These are phyloP conservation scores for Ceuthmochares aereus DNA, from an alignment of 2,113 vertebrate genomes.

Conservation along the genomic window DNA sequence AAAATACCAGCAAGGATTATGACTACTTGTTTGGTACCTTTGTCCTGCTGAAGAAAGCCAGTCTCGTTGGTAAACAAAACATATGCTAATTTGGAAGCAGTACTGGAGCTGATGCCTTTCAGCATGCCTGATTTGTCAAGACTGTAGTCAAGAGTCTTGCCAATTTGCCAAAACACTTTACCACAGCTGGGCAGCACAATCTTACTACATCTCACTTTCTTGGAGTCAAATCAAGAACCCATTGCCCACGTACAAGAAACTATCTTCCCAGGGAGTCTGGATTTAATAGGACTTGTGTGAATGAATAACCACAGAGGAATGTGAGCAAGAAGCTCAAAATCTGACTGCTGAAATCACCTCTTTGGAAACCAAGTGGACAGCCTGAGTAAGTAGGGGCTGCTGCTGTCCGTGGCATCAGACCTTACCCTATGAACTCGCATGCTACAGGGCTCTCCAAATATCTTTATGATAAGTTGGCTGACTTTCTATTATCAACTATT, in stretches of 20 bases:
- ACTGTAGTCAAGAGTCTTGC: not conserved
- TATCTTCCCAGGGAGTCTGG: not conserved
- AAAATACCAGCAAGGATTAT: not conserved
- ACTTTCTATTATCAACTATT: not conserved
- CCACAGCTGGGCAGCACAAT: not conserved
- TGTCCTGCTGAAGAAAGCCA: not conserved
- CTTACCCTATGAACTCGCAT: not conserved
- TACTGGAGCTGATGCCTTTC: not conserved
- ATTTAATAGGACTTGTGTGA: slow-evolving; percentile 27
- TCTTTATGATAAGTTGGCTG: not conserved
- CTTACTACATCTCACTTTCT: not conserved
- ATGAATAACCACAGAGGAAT: slow-evolving; percentile 37
- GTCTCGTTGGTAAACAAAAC: not conserved
- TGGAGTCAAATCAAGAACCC: slow-evolving; percentile 11
- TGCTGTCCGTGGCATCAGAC: not conserved
- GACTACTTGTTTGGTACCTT: not conserved
- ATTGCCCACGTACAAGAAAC: not conserved
- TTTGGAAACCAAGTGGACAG: not conserved
- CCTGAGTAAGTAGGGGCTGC: not conserved
- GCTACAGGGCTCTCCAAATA: not conserved
- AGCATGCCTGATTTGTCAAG: not conserved
- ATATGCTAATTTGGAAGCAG: not conserved
- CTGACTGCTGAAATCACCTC: not conserved
- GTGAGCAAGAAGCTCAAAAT: not conserved
- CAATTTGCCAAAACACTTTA: slow-evolving; percentile 9